Conservation (phyloP, 2,113 vertebrate genomes). For the Anguilla japonica region DNA sequence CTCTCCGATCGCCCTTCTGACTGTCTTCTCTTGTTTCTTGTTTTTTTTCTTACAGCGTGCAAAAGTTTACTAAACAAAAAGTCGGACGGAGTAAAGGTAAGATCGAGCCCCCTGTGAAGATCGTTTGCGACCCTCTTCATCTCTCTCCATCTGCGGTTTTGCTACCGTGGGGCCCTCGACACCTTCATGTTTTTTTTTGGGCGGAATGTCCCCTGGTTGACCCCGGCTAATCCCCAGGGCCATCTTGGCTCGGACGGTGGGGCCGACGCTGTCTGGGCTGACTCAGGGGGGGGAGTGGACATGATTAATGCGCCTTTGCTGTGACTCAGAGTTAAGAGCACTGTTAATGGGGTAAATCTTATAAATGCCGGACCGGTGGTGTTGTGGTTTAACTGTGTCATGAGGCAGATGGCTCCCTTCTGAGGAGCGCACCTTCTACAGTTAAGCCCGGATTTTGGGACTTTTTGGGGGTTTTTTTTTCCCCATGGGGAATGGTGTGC, state of each 20-base stretch:
- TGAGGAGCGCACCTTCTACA: background rate
- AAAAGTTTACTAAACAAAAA: constrained; percentile 98
- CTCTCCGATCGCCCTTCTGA: constrained; percentile 15
- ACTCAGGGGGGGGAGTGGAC: background rate
- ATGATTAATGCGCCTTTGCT: background rate
- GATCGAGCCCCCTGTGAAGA: constrained; percentile 37
- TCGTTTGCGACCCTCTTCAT: background rate
- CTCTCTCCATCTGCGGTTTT: constrained; percentile 38
- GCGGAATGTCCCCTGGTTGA: background rate
- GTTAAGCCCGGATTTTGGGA: background rate
- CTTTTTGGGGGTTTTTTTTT: background rate
- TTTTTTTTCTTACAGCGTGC: constrained; percentile 84
- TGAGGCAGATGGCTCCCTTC: background rate
- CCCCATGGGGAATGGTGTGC: background rate
- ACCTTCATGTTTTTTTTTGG: background rate
- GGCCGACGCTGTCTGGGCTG: background rate
- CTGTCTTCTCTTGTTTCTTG: constrained; percentile 46
- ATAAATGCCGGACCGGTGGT: background rate
- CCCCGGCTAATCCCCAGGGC: background rate
- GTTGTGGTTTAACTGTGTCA: background rate
- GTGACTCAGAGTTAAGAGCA: background rate
- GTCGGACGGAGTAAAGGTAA: constrained; percentile 97
- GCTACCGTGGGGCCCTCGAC: background rate
- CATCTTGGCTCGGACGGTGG: background rate
- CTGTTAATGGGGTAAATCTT: background rate